These are phyloP conservation scores for Cerceris ruficornis DNA, from an alignment of 2,888 invertebrate species.

Conservation along the genomic window DNA sequence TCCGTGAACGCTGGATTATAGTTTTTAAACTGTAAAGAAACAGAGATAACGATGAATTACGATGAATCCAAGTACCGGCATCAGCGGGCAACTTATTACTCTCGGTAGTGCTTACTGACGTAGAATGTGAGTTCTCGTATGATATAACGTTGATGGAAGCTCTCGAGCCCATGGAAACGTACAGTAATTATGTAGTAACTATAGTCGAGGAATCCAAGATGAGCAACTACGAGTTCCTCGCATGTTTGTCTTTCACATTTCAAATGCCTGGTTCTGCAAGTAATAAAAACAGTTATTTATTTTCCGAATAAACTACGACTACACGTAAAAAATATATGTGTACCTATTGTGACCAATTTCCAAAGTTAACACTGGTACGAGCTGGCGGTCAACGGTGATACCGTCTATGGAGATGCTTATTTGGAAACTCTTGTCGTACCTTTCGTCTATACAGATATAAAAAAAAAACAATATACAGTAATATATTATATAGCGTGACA, in stretches of 20 bases:
- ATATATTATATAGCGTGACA: too few species aligned
- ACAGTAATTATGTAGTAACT: slow-evolving; percentile 93
- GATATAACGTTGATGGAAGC: slow-evolving; percentile 91
- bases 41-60: slow-evolving; percentile 21
- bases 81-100: slow-evolving; percentile 27
- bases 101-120: slow-evolving; percentile 85
- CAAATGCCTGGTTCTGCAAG: slow-evolving; percentile 89
- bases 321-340: not conserved
- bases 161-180: slow-evolving; percentile 91
- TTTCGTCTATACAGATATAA: slow-evolving; percentile 86
- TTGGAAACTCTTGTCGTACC: slow-evolving; percentile 94
- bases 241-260: slow-evolving; percentile 91
- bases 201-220: slow-evolving; percentile 94
- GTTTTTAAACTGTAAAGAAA: slow-evolving; percentile 92
- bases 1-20: slow-evolving; percentile 98
- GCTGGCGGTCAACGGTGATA: slow-evolving; percentile 88
- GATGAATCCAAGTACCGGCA: slow-evolving; percentile 4
- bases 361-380: slow-evolving; percentile 86
- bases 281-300: slow-evolving; percentile 21
- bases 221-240: slow-evolving; percentile 93
- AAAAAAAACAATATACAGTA: not conserved
- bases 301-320: not conserved
- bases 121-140: slow-evolving; percentile 93
- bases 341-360: slow-evolving; percentile 89
- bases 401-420: slow-evolving; percentile 93